A percentile compares a stretch with the other conserved stretches of the same genome.
Evolutionary conservation across 30 jellyfish, hydroid and myxozoan species (phyloP).

Genomic region (Catostylus mosaicus): DNA sequence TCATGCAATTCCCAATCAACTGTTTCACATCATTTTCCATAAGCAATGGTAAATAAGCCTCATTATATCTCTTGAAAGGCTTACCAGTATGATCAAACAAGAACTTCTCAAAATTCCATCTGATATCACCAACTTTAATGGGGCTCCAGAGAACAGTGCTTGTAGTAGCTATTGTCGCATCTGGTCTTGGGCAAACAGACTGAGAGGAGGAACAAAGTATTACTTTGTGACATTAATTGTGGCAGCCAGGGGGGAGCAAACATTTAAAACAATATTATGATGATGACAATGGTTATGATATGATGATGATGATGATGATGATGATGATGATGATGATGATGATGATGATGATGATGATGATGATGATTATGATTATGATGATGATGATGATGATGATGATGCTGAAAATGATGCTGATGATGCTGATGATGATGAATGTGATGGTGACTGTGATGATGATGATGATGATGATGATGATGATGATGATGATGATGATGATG

Average conservation of each 20-base stretch:
- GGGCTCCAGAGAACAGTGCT: conserved; percentile 85
- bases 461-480: conserved; percentile 43
- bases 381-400: no score
- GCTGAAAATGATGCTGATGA: no score
- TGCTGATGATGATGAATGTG: no score
- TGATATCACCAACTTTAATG: conserved; percentile 75
- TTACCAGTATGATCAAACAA: conserved; percentile 84
- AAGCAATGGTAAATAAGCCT: conserved; percentile 57
- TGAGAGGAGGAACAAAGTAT: conserved; percentile 18
- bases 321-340: conserved; percentile 41
- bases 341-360: conserved; percentile 50
- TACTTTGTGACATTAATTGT: no score
- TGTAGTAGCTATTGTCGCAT: conserved; percentile 41
- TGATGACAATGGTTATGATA: no score
- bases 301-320: conserved; percentile 46
- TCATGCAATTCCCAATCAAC: conserved; percentile 48
- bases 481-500: conserved; percentile 42
- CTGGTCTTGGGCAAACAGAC: conserved; percentile 88
- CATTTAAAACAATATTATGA: not conserved
- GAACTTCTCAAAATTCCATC: conserved; percentile 97
- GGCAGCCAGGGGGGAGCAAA: not conserved
- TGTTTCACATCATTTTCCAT: conserved; percentile 72
- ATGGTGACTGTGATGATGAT: conserved; percentile 28
- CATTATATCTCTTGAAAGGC: conserved; percentile 72
- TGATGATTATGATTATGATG: no score